phyloP scores from a whole-genome alignment of 2,797 vertebrate species.

The Channa striata region DNA sequence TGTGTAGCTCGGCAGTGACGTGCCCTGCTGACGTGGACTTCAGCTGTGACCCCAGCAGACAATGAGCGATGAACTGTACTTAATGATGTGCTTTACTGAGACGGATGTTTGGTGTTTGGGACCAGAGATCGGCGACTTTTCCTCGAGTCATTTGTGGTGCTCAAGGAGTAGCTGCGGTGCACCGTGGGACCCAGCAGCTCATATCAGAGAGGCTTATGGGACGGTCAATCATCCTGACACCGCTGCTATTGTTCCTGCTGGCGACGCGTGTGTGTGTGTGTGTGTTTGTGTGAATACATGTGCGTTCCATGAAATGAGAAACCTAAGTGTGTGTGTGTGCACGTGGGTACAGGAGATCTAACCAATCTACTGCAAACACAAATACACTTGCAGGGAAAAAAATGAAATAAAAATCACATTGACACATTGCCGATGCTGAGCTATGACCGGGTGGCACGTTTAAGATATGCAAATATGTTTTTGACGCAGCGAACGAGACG shows the following conservation, averaged over 20 bases:
- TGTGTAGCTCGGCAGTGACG: too few relatives aligned
- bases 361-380: too few relatives aligned
- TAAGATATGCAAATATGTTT: too few relatives aligned
- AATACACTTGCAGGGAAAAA: too few relatives aligned
- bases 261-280: constrained; percentile 8
- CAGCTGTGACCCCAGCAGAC: neutral
- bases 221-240: constrained; percentile 69
- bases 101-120: neutral
- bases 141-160: neutral
- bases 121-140: neutral
- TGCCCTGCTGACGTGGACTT: neutral
- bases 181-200: constrained; percentile 49
- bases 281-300: neutral
- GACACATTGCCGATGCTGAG: too few relatives aligned
- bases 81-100: neutral
- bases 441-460: too few relatives aligned
- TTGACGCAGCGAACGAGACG: too few relatives aligned
- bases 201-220: constrained; percentile 53
- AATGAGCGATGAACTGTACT: neutral
- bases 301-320: too few relatives aligned
- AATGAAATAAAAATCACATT: too few relatives aligned
- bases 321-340: too few relatives aligned
- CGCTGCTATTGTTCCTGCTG: constrained; percentile 36
- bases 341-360: too few relatives aligned
- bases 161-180: constrained; percentile 13